Base-by-base conservation (phyloP, 2,888 invertebrate species). In the Parelbella ahira region DNA sequence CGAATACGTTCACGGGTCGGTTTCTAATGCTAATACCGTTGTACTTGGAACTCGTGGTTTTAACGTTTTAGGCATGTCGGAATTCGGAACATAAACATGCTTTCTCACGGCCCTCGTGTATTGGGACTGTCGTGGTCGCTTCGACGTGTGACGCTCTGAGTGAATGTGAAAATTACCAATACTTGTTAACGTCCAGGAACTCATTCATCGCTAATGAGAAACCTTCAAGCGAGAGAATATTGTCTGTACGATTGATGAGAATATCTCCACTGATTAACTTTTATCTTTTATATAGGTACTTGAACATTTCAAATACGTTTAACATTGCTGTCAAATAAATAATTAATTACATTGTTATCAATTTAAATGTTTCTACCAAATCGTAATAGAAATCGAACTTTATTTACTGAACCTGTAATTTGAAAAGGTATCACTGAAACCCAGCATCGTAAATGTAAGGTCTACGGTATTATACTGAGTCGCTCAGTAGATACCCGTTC, bases 91-190 rank as follows among this genome's bases (percentile, higher is more conserved):
- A 25, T 25, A 13, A n/a, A 57, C 39, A 15, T 15, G 54, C 66
- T 69, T 79, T 79, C 81, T 71, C 81, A 81, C 81, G 81, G 79
- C 75, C 73, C 61, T 63, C 54, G 21, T 49, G 48, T 45, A 53
- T 55, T 55, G 56, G 58, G 63, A 56, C 63, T n/a, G n/a, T n/a
- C n/a, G n/a, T n/a, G 50, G 59, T 60, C 68, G 71, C 68, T 71
- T 29, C 68, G 61, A 57, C 39, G 37, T 39, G 34, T 19, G 21
- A 15, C 5, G 27, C 54, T 48, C 56, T 60, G 52, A 60, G 63
- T 57, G 72, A 75, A 74, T 76, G 74, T 75, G 74, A 69, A 76
- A 71, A 69, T 71, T 68, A 63, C 59, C n/a, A n/a, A n/a, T n/a
- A n/a, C 56, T 38, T 15, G 4, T 51, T 56, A 9, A 56, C 51